These are phyloP conservation scores for Mycteria americana DNA, from an alignment of 2,797 vertebrate genomes.

Conservation along the genomic window DNA sequence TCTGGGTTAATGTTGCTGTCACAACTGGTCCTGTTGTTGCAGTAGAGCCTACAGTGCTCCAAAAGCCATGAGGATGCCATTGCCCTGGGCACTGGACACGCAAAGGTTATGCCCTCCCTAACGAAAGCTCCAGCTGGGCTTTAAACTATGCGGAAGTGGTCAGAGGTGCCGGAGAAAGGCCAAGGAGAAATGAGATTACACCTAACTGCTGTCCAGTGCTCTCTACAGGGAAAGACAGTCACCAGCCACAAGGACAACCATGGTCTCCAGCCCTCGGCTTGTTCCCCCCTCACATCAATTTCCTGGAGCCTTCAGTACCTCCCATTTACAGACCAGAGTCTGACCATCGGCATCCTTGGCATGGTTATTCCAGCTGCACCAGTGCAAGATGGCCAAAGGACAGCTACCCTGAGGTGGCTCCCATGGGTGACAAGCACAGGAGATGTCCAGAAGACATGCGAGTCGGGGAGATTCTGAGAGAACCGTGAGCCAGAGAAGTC, in stretches of 20 bases:
- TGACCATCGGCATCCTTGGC: not conserved
- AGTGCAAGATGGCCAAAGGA: not conserved
- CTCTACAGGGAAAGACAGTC: not conserved
- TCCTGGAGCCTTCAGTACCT: not conserved
- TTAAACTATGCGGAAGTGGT: not conserved
- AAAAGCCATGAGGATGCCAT: not conserved
- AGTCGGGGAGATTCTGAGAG: not conserved
- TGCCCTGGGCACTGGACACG: not conserved
- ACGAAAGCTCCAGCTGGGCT: not conserved
- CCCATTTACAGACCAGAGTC: not conserved
- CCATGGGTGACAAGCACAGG: not conserved
- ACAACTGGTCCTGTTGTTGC: not conserved
- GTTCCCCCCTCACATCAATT: not conserved
- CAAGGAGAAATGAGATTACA: not conserved
- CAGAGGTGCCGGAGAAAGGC: not conserved
- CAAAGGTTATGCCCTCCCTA: not conserved
- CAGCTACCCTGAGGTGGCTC: accelerated
- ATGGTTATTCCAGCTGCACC: not conserved
- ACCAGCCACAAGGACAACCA: not conserved
- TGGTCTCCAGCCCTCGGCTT: not conserved
- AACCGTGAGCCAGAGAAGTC: not conserved
- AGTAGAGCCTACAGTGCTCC: not conserved
- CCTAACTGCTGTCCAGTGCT: not conserved
- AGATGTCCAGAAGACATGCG: accelerated
- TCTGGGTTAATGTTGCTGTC: not conserved